A percentile compares a stretch with the other conserved stretches of the same genome.
These are phyloP conservation scores for Periophthalmodon schlosseri DNA, from an alignment of 2,113 vertebrate species.

Conservation along the genomic window DNA sequence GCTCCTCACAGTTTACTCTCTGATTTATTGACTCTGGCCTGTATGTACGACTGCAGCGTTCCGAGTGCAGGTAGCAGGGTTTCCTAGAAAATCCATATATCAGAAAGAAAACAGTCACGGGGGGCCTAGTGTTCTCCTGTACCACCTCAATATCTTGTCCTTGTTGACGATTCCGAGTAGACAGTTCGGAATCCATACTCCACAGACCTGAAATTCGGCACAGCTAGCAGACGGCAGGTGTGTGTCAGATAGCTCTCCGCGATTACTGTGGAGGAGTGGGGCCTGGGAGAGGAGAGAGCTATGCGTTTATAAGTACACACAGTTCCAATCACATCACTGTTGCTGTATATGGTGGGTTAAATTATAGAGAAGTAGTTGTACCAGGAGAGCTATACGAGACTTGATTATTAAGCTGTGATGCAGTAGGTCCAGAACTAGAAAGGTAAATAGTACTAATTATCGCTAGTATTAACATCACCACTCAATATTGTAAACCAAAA, in stretches of 20 bases:
- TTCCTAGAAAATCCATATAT: conserved; percentile 47
- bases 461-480: no score
- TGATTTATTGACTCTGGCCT: conserved; percentile 50
- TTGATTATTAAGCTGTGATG: not conserved
- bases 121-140: conserved; percentile 20
- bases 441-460: no score
- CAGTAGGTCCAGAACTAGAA: no score
- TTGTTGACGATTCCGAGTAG: conserved; percentile 50
- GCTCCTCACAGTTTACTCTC: conserved; percentile 10
- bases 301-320: conserved; percentile 20
- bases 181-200: conserved; percentile 49
- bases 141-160: conserved; percentile 32
- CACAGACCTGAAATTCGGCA: conserved; percentile 42
- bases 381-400: not conserved
- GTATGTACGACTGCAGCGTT: conserved; percentile 19
- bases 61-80: conserved; percentile 36
- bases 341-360: not conserved
- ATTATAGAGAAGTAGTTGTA: no score
- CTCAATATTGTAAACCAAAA: no score
- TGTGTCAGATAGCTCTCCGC: conserved; percentile 41
- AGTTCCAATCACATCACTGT: conserved; percentile 24
- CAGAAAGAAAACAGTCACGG: conserved; percentile 25
- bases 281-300: conserved; percentile 17
- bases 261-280: conserved; percentile 40
- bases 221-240: conserved; percentile 49